Evolutionary conservation across 2,797 vertebrate species (phyloP), one percentile per base, ranked within the genome.

Genomic region (Eulemur albifrons): DNA sequence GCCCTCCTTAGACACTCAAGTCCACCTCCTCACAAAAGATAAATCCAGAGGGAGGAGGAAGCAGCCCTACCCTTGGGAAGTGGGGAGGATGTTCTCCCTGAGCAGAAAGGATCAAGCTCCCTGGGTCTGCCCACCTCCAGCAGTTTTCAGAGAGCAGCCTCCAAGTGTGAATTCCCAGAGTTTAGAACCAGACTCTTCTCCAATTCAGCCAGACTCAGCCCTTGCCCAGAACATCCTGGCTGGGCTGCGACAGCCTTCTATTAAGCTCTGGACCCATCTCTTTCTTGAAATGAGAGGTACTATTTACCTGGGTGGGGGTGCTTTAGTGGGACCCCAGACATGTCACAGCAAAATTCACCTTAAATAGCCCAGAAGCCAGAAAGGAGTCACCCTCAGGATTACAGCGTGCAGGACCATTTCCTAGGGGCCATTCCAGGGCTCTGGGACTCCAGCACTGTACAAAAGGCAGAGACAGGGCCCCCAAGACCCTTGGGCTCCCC

Each of bases 401-500:
- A 38, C 0, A 2, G 30, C 79, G 20, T 17, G 3, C 40, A 59
- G n/a, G 45, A n/a, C 0, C 6, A 35, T 30, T 45, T n/a, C 20
- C 25, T 20, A 30, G 12, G 48, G 61, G 43, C 14, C 14, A 18
- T 21, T 87, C 20, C 4, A 0, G 83, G 69, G 14, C 15, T 70
- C 54, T 67, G 57, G 38, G 81, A 35, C 1, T 3, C 77, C 32
- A 38, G 92, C 21, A 15, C 73, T 1, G 8, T 25, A 57, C 21
- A 25, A 83, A 82, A 90, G 43, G 73, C 65, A 95, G 70, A 18
- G 54, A 27, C 13, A 25, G 18, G n/a, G 14, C 27, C 25, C n/a
- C 43, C 35, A 43, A 80, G 73, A 25, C 18, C 4, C 69, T 20
- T 23, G 18, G n/a, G 35, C n/a, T 48, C 23, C 27, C 1, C 0